Percentiles rank a stretch among this genome's conserved stretches.
Evolutionary conservation across 2,888 invertebrate species (phyloP).

Genomic region (Xylocampa areola): DNA sequence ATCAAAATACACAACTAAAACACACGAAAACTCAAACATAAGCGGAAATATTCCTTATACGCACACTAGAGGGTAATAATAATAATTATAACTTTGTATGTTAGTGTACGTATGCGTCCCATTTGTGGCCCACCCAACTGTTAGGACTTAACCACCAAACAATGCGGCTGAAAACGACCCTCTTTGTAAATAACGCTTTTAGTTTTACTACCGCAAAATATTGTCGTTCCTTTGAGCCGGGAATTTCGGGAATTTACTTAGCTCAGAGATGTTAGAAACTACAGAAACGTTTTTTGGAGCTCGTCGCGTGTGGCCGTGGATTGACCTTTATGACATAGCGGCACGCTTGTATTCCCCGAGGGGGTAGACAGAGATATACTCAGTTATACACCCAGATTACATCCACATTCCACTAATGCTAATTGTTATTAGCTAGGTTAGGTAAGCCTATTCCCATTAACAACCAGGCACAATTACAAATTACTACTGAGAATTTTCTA

Average conservation of each 20-base stretch:
- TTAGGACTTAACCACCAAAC: conserved; percentile 3
- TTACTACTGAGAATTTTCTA: too few species aligned
- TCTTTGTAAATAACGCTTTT: conserved; percentile 27
- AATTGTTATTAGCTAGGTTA: too few species aligned
- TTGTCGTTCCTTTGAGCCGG: conserved; percentile 23
- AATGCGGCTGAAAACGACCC: conserved; percentile 24
- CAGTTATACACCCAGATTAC: too few species aligned
- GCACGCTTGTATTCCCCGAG: too few species aligned
- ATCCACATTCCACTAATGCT: too few species aligned
- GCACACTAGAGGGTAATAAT: background rate
- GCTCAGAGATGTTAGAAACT: background rate
- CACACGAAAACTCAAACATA: too few species aligned
- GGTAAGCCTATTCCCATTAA: too few species aligned
- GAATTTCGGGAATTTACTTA: conserved; percentile 20
- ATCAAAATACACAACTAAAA: too few species aligned
- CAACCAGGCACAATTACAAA: too few species aligned
- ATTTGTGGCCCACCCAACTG: conserved; percentile 13
- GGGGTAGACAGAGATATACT: too few species aligned
- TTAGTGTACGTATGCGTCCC: background rate
- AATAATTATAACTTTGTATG: background rate
- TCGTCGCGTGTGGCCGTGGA: background rate
- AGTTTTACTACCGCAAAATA: conserved; percentile 23
- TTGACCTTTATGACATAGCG: too few species aligned
- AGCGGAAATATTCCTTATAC: background rate
- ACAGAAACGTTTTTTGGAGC: conserved; percentile 14